Conservation (phyloP, 2,113 vertebrate genomes). For the Chunga burmeisteri region DNA sequence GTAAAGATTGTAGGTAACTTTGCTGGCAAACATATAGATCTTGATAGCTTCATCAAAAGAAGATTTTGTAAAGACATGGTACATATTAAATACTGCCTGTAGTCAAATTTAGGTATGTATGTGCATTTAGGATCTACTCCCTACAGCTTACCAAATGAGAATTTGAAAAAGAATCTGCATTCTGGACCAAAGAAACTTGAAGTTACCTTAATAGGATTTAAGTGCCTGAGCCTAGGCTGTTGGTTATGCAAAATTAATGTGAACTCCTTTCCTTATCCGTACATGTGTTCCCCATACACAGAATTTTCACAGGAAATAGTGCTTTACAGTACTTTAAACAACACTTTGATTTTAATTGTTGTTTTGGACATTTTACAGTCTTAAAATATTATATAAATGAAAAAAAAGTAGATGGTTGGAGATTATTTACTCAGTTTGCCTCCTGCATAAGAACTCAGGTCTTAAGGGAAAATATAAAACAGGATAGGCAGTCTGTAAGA, state of each 20-base stretch:
- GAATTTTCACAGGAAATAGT: not conserved
- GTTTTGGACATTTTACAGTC: not conserved
- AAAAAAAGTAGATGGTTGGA: not conserved
- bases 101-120: not conserved
- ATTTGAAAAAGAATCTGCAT: not conserved
- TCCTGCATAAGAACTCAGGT: not conserved
- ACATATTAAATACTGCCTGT: not conserved
- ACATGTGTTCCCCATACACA: not conserved
- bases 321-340: not conserved
- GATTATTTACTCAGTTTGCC: not conserved
- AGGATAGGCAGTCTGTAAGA: not conserved
- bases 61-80: not conserved
- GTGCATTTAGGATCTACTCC: not conserved
- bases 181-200: not conserved
- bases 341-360: not conserved
- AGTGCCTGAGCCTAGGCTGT: not conserved
- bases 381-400: not conserved
- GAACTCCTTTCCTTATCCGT: not conserved
- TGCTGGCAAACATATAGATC: not conserved
- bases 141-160: not conserved
- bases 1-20: not conserved
- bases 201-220: not conserved
- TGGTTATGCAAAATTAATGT: not conserved
- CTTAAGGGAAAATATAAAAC: not conserved
- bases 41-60: not conserved